A percentile compares a stretch with the other conserved stretches of the same genome.
Evolutionary conservation across 2,888 invertebrate species (phyloP).

Genomic region (Boloria selene): DNA sequence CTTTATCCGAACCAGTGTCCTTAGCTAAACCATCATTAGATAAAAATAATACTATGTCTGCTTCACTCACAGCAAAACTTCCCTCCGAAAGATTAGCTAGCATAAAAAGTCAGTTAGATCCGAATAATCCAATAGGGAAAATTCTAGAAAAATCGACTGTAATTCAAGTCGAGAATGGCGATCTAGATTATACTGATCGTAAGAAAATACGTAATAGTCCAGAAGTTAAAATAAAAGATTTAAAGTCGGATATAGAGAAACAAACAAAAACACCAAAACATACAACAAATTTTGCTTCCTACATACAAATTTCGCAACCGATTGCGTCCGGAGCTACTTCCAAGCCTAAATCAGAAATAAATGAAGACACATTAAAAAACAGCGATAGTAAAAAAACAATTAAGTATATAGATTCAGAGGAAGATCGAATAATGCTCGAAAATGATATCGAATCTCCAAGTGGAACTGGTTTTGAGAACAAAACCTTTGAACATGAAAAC

Average conservation of each 20-base stretch:
- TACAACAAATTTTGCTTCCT: constrained; percentile 84
- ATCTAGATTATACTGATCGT: constrained; percentile 56
- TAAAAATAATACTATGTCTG: constrained; percentile 62
- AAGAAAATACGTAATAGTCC: constrained; percentile 52
- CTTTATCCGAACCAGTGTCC: constrained; percentile 71
- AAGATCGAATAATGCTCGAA: constrained; percentile 61
- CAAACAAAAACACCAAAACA: constrained; percentile 76
- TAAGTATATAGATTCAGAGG: constrained; percentile 72
- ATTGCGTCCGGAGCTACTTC: constrained; percentile 69
- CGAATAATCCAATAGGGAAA: constrained; percentile 78
- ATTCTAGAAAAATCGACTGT: constrained; percentile 79
- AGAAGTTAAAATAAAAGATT: constrained; percentile 54
- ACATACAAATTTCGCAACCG: constrained; percentile 81
- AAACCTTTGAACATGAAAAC: constrained; percentile 77
- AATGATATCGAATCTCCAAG: constrained; percentile 75
- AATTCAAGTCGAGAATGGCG: constrained; percentile 74
- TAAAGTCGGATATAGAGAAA: constrained; percentile 72
- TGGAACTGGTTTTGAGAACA: constrained; percentile 76
- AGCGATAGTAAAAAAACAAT: constrained; percentile 57
- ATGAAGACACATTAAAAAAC: constrained; percentile 54
- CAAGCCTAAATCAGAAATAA: constrained; percentile 52
- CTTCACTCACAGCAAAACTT: constrained; percentile 64
- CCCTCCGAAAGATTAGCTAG: constrained; percentile 72
- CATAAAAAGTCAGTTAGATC: constrained; percentile 76
- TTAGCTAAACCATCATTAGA: constrained; percentile 63